Conservation (phyloP, 2,113 vertebrate genomes). For the Ginglymostoma cirratum region DNA sequence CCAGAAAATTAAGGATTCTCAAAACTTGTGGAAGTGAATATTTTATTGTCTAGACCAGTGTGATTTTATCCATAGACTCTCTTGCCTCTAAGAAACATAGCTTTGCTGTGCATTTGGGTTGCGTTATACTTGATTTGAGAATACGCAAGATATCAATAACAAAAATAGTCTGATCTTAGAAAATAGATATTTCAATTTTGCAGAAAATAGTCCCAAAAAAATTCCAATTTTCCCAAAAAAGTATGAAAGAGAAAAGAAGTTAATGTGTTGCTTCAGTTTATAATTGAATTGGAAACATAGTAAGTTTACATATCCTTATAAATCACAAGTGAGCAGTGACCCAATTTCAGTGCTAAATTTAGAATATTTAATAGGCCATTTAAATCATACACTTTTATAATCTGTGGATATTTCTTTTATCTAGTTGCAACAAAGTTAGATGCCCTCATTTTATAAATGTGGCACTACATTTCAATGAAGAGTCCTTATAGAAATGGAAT, state of each 20-base stretch:
- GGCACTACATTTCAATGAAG: neutral
- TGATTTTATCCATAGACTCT: neutral
- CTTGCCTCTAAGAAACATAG: neutral
- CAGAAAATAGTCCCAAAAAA: neutral
- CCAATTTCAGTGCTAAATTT: neutral
- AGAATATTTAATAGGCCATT: constrained; percentile 16
- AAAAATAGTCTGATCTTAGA: neutral
- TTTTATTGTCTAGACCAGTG: neutral
- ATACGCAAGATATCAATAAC: neutral
- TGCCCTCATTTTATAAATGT: neutral
- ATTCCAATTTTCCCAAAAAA: neutral
- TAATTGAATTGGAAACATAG: neutral
- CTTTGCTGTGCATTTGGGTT: neutral
- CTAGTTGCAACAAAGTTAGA: neutral
- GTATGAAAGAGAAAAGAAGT: neutral
- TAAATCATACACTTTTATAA: constrained; percentile 30
- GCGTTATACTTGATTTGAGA: neutral
- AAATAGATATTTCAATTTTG: neutral
- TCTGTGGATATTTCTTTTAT: neutral
- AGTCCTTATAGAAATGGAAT: neutral
- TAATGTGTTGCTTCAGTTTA: neutral
- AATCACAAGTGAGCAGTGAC: neutral
- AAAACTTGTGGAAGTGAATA: neutral
- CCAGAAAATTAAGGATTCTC: neutral
- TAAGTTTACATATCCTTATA: no score